These are phyloP conservation scores for Strigops habroptila DNA, from an alignment of 2,113 vertebrate genomes.

Conservation along the genomic window DNA sequence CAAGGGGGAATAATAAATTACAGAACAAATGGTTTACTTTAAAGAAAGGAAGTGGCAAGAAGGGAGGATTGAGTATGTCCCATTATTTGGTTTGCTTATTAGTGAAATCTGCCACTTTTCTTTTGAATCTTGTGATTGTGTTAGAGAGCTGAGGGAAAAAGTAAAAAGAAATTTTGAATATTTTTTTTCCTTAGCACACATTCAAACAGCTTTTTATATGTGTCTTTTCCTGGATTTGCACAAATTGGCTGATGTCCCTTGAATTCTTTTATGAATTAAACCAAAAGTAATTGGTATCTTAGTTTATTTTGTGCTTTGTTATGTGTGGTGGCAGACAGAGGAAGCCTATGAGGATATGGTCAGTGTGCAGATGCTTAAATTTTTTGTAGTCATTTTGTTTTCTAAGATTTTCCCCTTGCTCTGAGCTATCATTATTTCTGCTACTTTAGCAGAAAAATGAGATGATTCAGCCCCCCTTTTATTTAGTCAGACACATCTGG, in stretches of 20 bases:
- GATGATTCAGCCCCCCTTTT: neutral
- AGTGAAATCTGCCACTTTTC: neutral
- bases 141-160: neutral
- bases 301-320: neutral
- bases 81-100: neutral
- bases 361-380: neutral
- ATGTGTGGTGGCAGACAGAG: neutral
- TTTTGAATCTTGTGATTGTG: neutral
- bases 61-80: neutral
- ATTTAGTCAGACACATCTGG: slow-evolving; percentile 35
- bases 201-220: neutral
- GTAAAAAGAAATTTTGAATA: neutral
- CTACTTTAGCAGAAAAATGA: slow-evolving; percentile 13
- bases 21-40: neutral
- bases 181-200: neutral
- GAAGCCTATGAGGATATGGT: neutral
- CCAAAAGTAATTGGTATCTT: neutral
- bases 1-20: neutral
- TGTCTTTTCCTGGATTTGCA: neutral
- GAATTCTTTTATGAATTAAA: neutral
- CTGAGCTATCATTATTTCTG: slow-evolving; percentile 28
- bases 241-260: neutral
- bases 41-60: neutral
- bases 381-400: neutral
- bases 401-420: neutral